These are phyloP conservation scores for Neoniphon sammara DNA, from an alignment of 2,797 vertebrate genomes.

Conservation along the genomic window DNA sequence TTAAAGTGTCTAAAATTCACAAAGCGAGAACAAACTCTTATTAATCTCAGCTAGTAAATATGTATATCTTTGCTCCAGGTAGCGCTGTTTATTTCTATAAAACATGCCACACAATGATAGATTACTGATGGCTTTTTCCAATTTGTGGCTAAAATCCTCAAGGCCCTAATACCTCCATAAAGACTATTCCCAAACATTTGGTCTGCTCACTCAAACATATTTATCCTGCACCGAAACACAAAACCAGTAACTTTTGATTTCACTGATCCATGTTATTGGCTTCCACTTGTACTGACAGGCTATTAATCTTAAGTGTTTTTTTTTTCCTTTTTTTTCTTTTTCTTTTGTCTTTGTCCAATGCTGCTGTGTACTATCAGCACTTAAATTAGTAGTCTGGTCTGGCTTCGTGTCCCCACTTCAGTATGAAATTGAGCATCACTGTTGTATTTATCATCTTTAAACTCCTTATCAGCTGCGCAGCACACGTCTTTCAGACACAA, in stretches of 20 bases:
- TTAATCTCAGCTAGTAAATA: neutral
- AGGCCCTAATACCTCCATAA: conserved; percentile 29
- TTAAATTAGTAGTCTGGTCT: conserved; percentile 66
- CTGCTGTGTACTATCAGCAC: conserved; percentile 53
- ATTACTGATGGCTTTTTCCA: conserved; percentile 52
- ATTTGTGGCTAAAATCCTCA: conserved; percentile 31
- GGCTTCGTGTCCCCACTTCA: conserved; percentile 65
- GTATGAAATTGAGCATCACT: conserved; percentile 73
- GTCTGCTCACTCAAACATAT: conserved; percentile 72
- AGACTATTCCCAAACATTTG: conserved; percentile 61
- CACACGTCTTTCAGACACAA: conserved; percentile 45
- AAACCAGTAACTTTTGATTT: conserved; percentile 77
- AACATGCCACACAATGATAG: conserved; percentile 38
- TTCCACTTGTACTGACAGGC: conserved; percentile 79
- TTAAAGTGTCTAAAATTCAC: neutral
- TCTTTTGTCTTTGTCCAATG: conserved; percentile 39
- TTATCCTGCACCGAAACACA: conserved; percentile 70
- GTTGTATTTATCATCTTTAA: conserved; percentile 73
- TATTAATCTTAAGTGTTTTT: conserved; percentile 80
- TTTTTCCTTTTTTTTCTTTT: conserved; percentile 2
- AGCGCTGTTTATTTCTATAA: conserved; percentile 27
- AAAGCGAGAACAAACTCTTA: neutral
- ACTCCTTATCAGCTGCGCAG: conserved; percentile 61
- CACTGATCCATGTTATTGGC: conserved; percentile 85
- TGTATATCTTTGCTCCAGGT: conserved; percentile 18